Evolutionary conservation across 2,888 invertebrate species (phyloP), one percentile per base, ranked within the genome.

Genomic region (Heteromurus nitidus): DNA sequence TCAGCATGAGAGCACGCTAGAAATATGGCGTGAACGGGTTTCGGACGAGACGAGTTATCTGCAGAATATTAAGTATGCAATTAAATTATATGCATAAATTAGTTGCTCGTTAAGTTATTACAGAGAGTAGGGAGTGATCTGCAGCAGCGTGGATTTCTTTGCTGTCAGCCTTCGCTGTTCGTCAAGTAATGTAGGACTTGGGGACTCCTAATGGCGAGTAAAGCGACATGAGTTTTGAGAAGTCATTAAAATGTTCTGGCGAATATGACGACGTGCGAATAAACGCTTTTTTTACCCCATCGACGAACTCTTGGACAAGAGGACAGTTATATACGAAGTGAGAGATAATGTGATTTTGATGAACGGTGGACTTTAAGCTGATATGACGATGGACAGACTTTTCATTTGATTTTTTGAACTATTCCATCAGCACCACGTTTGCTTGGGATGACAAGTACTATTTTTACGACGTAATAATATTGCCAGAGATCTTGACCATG

Each of bases 401-500:
- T n/a, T n/a, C n/a, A n/a, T n/a, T n/a, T n/a, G n/a, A n/a, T n/a
- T n/a, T n/a, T n/a, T n/a, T n/a, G n/a, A n/a, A n/a, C n/a, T n/a
- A n/a, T n/a, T n/a, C n/a, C n/a, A n/a, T n/a, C n/a, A n/a, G n/a
- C n/a, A n/a, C n/a, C n/a, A n/a, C n/a, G n/a, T n/a, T n/a, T n/a
- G n/a, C n/a, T n/a, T n/a, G n/a, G n/a, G n/a, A 50, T 53, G n/a
- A 55, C 22, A 47, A 36, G n/a, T n/a, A 47, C 47, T 47, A 47
- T 47, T 47, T 47, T 47, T 47, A 47, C n/a, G 47, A 5, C 47
- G n/a, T n/a, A 47, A 47, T 5, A 47, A 47, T 47, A 47, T 11
- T 53, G 13, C 22, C n/a, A 13, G 3, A 20, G 74, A 24, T 65
- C 53, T 74, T 74, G 74, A 74, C 74, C 74, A 74, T 64, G 64